phyloP scores from a whole-genome alignment of 2,797 vertebrate genomes.

The Denticeps clupeoides region DNA sequence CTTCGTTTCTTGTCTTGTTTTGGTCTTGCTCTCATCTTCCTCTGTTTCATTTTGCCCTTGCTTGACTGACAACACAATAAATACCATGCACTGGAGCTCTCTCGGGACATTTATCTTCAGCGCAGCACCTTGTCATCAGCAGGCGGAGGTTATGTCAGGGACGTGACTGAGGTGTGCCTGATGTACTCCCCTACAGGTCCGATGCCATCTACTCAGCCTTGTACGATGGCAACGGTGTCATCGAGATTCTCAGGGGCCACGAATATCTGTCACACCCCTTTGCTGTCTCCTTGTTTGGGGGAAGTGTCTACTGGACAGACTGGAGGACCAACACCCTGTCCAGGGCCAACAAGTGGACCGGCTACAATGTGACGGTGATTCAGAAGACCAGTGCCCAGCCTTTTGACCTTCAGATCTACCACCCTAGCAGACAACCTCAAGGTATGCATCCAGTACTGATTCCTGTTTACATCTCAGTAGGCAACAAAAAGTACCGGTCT shows the following conservation, averaged over 20 bases:
- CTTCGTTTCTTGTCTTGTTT: neutral
- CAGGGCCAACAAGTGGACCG: constrained; percentile 96
- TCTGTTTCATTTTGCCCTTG: constrained; percentile 1
- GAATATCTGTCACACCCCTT: constrained; percentile 97
- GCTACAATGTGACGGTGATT: constrained; percentile 91
- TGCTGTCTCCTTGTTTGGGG: constrained; percentile 89
- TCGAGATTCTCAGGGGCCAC: constrained; percentile 89
- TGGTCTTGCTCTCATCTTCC: constrained; percentile 9
- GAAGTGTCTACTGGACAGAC: constrained; percentile 95
- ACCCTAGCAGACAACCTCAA: constrained; percentile 90
- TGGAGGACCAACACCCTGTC: constrained; percentile 96
- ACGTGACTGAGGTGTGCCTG: constrained; percentile 3
- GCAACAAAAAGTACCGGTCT: too few species aligned
- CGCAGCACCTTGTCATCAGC: constrained; percentile 4
- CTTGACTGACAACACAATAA: constrained; percentile 10
- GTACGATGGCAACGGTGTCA: constrained; percentile 84
- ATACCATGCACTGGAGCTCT: constrained; percentile 2
- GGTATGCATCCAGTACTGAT: constrained; percentile 47
- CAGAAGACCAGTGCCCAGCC: constrained; percentile 98
- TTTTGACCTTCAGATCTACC: constrained; percentile 95
- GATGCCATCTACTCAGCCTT: constrained; percentile 96
- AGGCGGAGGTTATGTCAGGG: too few species aligned
- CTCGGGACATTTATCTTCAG: constrained; percentile 14
- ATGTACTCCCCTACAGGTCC: constrained; percentile 73
- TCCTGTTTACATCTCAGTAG: too few species aligned